A percentile compares a stretch with the other conserved stretches of the same genome.
Evolutionary conservation across 2,888 invertebrate genomes (phyloP).

Genomic region (Gonocerus acuteangulatus): DNA sequence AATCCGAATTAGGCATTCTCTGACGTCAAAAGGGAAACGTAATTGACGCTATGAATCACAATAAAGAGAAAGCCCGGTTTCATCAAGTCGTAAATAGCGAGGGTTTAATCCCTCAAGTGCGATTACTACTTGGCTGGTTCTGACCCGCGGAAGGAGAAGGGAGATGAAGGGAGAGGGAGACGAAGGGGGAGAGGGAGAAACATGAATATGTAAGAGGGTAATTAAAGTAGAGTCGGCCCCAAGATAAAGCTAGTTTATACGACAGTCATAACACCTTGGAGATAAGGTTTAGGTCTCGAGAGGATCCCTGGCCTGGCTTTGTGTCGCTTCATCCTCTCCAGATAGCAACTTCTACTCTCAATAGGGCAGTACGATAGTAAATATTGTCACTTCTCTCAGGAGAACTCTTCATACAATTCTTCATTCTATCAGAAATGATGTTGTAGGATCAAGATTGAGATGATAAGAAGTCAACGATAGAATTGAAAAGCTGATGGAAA

Average conservation of each 20-base stretch:
- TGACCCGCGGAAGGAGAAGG: too few relatives aligned
- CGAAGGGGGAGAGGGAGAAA: neutral
- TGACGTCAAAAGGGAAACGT: neutral
- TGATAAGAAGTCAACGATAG: too few relatives aligned
- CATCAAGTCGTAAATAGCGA: neutral
- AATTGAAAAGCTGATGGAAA: too few relatives aligned
- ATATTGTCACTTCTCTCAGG: too few relatives aligned
- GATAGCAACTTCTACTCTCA: too few relatives aligned
- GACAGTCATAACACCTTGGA: conserved; percentile 1
- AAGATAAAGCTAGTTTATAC: conserved; percentile 1
- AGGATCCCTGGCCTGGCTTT: neutral
- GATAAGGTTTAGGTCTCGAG: neutral
- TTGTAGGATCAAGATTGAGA: too few relatives aligned
- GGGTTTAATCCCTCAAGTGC: neutral
- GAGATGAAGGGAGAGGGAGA: neutral
- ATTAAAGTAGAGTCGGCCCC: neutral
- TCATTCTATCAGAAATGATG: too few relatives aligned
- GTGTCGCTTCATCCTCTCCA: neutral
- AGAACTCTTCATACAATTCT: too few relatives aligned
- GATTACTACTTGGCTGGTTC: neutral
- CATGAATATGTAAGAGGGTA: conserved; percentile 1
- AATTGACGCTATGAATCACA: conserved; percentile 1
- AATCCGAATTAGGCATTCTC: neutral
- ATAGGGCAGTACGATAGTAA: too few relatives aligned
- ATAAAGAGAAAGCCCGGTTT: neutral